A percentile compares a stretch with the other conserved stretches of the same genome.
Evolutionary conservation across 2,113 vertebrate genomes (phyloP).

Genomic region (Antigone vipio): DNA sequence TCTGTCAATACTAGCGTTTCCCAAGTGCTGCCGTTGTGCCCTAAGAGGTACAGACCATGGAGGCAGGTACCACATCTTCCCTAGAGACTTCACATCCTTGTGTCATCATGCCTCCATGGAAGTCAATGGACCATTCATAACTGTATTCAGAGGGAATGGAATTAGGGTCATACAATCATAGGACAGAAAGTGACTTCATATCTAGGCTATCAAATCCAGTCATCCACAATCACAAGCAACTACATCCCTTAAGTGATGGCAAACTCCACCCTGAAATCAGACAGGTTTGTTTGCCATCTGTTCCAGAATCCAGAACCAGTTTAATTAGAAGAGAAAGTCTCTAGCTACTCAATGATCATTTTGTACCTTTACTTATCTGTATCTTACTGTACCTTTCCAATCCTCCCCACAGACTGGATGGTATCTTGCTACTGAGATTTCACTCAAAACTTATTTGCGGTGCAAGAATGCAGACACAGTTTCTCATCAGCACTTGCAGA

Average conservation of each 20-base stretch:
- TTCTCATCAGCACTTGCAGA: not conserved
- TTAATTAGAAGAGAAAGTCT: constrained; percentile 20
- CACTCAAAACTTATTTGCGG: not conserved
- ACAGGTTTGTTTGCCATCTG: not conserved
- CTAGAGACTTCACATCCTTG: not conserved
- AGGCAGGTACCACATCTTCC: not conserved
- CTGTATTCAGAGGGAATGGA: not conserved
- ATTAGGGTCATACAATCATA: not conserved
- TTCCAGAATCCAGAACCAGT: not conserved
- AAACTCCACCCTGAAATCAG: not conserved
- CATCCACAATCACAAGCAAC: not conserved
- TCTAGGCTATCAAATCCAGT: not conserved
- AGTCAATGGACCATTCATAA: not conserved
- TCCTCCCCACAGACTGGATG: not conserved
- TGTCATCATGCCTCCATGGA: not conserved
- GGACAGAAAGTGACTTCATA: not conserved
- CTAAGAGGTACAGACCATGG: not conserved
- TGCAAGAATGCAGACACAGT: not conserved
- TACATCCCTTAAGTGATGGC: not conserved
- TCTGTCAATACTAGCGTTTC: not conserved
- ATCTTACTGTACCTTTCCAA: not conserved
- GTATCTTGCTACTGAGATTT: not conserved
- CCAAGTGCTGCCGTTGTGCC: not conserved
- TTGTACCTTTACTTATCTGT: not conserved
- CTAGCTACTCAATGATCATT: not conserved